Evolutionary conservation across 2,797 vertebrate species (phyloP).

Genomic region (Mus spretus): DNA sequence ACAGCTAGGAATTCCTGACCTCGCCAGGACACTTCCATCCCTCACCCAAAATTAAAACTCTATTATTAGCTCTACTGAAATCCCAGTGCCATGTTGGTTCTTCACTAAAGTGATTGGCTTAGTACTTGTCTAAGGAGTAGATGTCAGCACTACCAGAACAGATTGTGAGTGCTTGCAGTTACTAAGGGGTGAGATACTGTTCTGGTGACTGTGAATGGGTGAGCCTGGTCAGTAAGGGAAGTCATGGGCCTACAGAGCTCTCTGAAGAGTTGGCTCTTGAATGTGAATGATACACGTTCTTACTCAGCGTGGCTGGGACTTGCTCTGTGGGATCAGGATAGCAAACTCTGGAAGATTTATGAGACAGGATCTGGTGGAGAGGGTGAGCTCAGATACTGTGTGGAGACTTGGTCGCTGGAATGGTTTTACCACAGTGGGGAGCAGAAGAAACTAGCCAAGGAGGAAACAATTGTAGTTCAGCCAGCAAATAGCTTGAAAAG

Average conservation of each 20-base stretch:
- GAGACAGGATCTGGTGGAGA: not conserved
- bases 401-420: not conserved
- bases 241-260: not conserved
- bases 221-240: not conserved
- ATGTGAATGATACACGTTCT: not conserved
- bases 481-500: not conserved
- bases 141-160: not conserved
- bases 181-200: not conserved
- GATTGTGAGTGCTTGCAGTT: not conserved
- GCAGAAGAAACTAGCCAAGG: not conserved
- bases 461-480: not conserved
- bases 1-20: not conserved
- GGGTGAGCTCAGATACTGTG: not conserved
- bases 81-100: not conserved
- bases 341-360: not conserved
- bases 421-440: not conserved
- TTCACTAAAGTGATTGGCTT: not conserved
- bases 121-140: not conserved
- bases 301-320: not conserved
- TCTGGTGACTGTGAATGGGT: not conserved
- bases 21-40: not conserved
- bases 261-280: not conserved
- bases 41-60: not conserved
- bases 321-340: not conserved
- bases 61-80: not conserved